phyloP scores from a whole-genome alignment of 2,113 vertebrate species.

The Thamnaconus septentrionalis region DNA sequence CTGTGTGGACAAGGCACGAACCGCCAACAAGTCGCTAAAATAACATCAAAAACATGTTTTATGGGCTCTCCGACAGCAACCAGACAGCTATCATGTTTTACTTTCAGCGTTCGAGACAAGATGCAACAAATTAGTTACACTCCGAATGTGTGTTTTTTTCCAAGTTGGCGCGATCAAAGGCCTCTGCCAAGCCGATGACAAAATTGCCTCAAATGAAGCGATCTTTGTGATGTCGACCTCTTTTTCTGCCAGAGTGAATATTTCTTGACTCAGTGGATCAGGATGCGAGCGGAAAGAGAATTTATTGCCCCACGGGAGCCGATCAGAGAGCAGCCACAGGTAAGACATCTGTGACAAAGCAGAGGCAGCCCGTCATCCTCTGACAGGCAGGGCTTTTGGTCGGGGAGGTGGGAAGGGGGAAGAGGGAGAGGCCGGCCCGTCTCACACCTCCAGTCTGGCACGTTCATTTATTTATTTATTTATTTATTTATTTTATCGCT shows the following conservation, averaged over 20 bases:
- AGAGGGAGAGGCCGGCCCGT: conserved; percentile 45
- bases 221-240: conserved; percentile 19
- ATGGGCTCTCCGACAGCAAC: too few relatives aligned
- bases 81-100: too few relatives aligned
- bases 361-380: conserved; percentile 42
- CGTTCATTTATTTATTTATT: background rate
- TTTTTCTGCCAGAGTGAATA: conserved; percentile 5
- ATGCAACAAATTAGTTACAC: conserved; percentile 14
- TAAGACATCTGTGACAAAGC: conserved; percentile 45
- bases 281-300: conserved; percentile 17
- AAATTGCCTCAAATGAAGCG: conserved; percentile 13
- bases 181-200: conserved; percentile 7
- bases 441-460: conserved; percentile 42
- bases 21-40: too few relatives aligned
- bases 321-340: conserved; percentile 37
- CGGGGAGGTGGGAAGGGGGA: conserved; percentile 4
- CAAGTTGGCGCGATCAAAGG: background rate
- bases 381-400: conserved; percentile 34
- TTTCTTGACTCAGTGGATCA: conserved; percentile 32
- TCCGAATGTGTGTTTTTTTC: conserved; percentile 1
- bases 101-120: background rate
- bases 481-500: conserved; percentile 22
- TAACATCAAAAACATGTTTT: too few relatives aligned
- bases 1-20: too few relatives aligned
- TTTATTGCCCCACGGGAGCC: conserved; percentile 19